Percentiles rank a stretch among this genome's conserved stretches.
Conservation (phyloP, 2,797 vertebrate genomes). For the Jordanella pulchra region DNA sequence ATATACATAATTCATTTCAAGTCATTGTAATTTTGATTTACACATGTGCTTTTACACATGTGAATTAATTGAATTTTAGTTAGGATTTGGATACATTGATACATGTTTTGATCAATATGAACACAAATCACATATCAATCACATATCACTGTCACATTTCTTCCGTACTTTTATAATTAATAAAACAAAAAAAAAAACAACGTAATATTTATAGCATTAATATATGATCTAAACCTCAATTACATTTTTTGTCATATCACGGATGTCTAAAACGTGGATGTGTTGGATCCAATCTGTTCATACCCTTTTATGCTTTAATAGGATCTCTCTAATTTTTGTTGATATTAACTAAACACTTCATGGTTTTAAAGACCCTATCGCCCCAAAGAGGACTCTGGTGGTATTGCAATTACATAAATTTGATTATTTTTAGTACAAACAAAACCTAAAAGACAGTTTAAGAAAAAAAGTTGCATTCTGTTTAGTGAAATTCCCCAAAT, state of each 20-base stretch:
- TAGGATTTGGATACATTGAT: neutral
- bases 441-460: neutral
- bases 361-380: slow-evolving; percentile 16
- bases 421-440: neutral
- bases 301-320: neutral
- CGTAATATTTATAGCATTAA: no score
- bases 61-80: neutral
- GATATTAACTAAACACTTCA: neutral
- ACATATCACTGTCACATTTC: neutral
- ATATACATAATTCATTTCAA: neutral
- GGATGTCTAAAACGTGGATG: no score
- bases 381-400: slow-evolving; percentile 39
- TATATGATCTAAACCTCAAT: no score
- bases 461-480: neutral
- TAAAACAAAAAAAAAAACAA: no score
- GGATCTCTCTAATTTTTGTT: neutral
- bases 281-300: neutral
- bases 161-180: neutral
- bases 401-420: slow-evolving; percentile 1
- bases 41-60: no score
- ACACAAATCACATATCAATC: neutral
- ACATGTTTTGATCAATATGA: neutral
- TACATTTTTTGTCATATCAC: no score
- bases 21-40: neutral
- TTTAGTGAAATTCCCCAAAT: neutral